Base-by-base conservation (phyloP, 2,888 invertebrate species). In the Mythimna loreyi region DNA sequence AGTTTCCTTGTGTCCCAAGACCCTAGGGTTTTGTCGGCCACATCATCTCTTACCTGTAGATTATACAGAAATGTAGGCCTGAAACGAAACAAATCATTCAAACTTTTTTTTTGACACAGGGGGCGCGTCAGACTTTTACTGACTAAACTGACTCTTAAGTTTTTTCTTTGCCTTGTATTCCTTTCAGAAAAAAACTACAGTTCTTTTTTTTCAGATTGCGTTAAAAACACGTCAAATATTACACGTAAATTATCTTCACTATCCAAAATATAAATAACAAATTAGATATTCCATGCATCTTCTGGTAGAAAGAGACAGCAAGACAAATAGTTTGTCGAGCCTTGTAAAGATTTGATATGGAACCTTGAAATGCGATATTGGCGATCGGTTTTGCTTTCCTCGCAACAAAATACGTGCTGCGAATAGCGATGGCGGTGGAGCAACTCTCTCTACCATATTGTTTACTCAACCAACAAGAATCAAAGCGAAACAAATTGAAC, bases 291-390 rank as follows among this genome's bases (percentile, higher is more conserved):
- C 2, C 3, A 16, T 3, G 8, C 1, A 9, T 50, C 30, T 19
- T 2, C 2, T 1, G 9, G 13, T 11, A 45, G 19, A 47, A 40
- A 56, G 25, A 73, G n/a, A 33, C 16, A 53, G 11, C 56, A 47
- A 61, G 2, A 57, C 11, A 52, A 36, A 57, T 52, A 47, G 33
- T 52, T 47, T 52, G 25, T 21, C 47, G 30, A 67, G 11, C 16
- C 63, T 56, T 66, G 66, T 64, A 69, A 72, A 72, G 68, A 80
- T 82, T 82, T 71, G 72, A 70, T 78, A 76, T 74, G 72, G 69
- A 68, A 68, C 73, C 72, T 80, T 70, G 71, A 76, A 83, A 78
- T 66, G 47, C 49, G 77, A 67, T 77, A 80, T 72, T 75, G 67
- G 52, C 67, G 58, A 80, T 83, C 78, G 59, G 73, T 76, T 81